Conservation (phyloP, 1,140 invertebrate genomes). For the Bacillus rossius region DNA sequence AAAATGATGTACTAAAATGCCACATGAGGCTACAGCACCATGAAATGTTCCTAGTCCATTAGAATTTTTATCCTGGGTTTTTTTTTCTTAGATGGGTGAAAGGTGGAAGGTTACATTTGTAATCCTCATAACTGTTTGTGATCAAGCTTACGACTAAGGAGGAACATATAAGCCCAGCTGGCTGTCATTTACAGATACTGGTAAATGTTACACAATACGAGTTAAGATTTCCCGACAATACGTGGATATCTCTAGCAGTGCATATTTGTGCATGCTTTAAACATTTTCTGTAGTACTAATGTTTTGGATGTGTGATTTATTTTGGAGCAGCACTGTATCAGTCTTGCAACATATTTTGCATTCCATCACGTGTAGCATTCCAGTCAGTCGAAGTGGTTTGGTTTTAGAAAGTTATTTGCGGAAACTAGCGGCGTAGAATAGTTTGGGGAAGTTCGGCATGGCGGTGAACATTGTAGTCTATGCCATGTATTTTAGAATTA, state of each 20-base stretch:
- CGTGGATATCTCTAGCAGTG: background rate
- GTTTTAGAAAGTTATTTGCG: background rate
- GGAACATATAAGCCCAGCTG: background rate
- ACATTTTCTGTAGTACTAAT: background rate
- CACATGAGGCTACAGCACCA: too few species aligned
- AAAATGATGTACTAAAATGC: too few species aligned
- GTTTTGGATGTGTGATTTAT: background rate
- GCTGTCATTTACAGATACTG: background rate
- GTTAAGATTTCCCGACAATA: background rate
- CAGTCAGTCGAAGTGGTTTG: background rate
- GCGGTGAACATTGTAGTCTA: background rate
- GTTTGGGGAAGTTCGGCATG: background rate
- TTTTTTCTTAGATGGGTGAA: too few species aligned
- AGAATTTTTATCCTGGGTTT: too few species aligned
- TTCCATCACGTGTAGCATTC: conserved; percentile 13
- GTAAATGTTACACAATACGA: background rate
- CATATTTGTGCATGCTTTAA: background rate
- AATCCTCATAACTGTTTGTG: too few species aligned
- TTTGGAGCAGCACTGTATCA: too few species aligned
- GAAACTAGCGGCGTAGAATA: background rate
- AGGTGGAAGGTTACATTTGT: too few species aligned
- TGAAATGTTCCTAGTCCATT: too few species aligned
- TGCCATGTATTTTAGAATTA: background rate
- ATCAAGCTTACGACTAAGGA: too few species aligned
- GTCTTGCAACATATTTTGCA: background rate